phyloP scores from a whole-genome alignment of 2,888 invertebrate species.

The Blomia tropicalis region DNA sequence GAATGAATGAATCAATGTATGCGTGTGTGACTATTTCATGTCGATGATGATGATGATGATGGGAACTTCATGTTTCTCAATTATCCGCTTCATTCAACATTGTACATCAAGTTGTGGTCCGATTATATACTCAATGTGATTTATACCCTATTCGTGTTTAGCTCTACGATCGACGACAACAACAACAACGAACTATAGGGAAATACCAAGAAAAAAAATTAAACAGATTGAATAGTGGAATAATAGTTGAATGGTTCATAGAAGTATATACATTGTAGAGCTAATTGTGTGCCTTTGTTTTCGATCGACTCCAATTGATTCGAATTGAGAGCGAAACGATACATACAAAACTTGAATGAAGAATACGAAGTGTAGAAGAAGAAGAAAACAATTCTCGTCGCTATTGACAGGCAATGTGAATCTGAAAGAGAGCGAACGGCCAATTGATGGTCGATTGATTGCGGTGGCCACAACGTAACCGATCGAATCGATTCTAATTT shows the following conservation, averaged over 20 bases:
- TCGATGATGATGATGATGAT: too few species aligned
- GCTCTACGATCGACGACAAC: too few species aligned
- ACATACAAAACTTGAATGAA: too few species aligned
- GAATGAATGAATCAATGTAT: not conserved
- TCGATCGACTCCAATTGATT: too few species aligned
- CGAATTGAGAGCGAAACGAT: too few species aligned
- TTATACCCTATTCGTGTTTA: too few species aligned
- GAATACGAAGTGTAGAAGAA: too few species aligned
- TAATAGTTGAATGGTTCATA: not conserved
- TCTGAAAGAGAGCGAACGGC: too few species aligned
- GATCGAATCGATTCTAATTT: slow-evolving; percentile 4
- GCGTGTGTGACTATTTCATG: not conserved
- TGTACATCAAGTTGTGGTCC: not conserved
- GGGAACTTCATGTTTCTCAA: not conserved
- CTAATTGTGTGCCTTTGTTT: not conserved
- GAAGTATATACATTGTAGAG: too few species aligned
- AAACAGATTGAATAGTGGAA: not conserved
- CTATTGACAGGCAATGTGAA: too few species aligned
- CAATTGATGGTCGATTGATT: not conserved
- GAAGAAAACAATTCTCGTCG: too few species aligned
- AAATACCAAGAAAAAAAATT: not conserved
- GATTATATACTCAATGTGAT: not conserved
- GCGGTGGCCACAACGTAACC: not conserved
- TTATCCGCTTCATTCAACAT: not conserved
- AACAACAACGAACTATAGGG: not conserved